A percentile compares a stretch with the other conserved stretches of the same genome.
These are phyloP conservation scores for Drosophila barbarae DNA, from an alignment of 2,888 invertebrate genomes.

Conservation along the genomic window DNA sequence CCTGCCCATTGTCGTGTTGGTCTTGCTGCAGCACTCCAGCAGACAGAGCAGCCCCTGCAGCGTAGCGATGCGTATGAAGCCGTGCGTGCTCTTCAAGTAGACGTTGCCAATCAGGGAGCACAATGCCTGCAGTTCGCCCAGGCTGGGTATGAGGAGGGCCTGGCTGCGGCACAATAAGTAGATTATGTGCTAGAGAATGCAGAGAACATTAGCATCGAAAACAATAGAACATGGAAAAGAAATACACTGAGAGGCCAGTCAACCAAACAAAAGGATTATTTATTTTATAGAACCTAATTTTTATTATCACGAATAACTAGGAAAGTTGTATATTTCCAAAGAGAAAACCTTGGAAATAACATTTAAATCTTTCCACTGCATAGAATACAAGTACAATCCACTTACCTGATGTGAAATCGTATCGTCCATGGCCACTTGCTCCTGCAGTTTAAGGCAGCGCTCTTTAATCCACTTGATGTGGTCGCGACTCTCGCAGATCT, in stretches of 20 bases:
- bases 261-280: neutral
- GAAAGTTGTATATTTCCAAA: neutral
- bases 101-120: conserved; percentile 77
- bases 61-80: conserved; percentile 79
- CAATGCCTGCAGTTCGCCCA: conserved; percentile 77
- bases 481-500: conserved; percentile 86
- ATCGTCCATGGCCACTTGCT: conserved; percentile 86
- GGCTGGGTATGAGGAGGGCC: conserved; percentile 79
- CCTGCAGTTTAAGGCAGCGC: conserved; percentile 84
- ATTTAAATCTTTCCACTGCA: neutral
- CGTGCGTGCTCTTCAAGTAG: conserved; percentile 79
- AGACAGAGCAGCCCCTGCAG: conserved; percentile 79
- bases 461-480: conserved; percentile 91
- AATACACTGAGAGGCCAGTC: neutral
- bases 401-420: conserved; percentile 85
- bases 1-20: conserved; percentile 79
- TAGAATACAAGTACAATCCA: neutral
- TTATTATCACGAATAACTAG: too few relatives aligned
- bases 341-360: neutral
- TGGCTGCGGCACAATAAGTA: conserved; percentile 80
- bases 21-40: conserved; percentile 79
- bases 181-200: conserved; percentile 76
- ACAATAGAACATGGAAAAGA: conserved; percentile 9
- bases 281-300: too few relatives aligned
- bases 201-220: neutral